A percentile compares a stretch with the other conserved stretches of the same genome.
Evolutionary conservation across 2,113 vertebrate genomes (phyloP).

Genomic region (Bolborhynchus lineola): DNA sequence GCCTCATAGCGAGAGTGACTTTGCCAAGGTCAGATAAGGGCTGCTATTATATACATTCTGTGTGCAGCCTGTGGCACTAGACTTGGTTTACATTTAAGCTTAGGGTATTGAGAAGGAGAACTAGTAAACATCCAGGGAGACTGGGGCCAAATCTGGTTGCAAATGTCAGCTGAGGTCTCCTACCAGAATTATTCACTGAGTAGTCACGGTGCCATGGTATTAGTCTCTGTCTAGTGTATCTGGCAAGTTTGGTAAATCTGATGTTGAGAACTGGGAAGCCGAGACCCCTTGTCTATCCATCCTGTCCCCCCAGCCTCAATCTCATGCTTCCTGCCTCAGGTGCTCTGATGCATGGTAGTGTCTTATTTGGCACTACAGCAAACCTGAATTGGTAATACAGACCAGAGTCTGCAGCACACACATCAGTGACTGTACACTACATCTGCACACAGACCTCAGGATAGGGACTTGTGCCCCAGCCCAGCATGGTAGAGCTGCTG

Average conservation of each 20-base stretch:
- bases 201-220: rapidly evolving
- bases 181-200: not conserved
- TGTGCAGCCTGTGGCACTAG: not conserved
- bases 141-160: not conserved
- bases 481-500: not conserved
- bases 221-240: not conserved
- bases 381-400: not conserved
- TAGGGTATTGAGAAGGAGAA: not conserved
- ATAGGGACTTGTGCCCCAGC: not conserved
- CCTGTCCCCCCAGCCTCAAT: not conserved
- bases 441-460: rapidly evolving
- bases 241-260: not conserved
- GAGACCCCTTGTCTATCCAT: not conserved
- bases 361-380: not conserved
- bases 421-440: rapidly evolving
- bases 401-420: not conserved
- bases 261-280: not conserved
- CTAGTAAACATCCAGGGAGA: not conserved
- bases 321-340: rapidly evolving
- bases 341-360: not conserved
- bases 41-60: not conserved
- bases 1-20: not conserved
- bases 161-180: not conserved
- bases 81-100: not conserved
- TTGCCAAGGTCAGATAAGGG: not conserved